phyloP scores from a whole-genome alignment of 2,113 vertebrate genomes.

The Lates calcarifer region DNA sequence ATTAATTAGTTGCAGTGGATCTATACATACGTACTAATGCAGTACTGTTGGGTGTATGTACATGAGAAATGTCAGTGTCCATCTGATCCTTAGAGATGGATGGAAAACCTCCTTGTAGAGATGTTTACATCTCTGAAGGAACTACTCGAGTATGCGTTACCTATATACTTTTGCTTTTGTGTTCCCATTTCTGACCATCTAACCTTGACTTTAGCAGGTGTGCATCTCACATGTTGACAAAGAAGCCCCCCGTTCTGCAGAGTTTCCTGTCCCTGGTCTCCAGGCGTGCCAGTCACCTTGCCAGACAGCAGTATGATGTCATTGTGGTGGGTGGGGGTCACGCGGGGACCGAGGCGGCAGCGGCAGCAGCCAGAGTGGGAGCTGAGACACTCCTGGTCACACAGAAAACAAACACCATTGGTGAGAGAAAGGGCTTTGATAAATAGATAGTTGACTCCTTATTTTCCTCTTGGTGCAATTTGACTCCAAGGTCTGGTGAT shows the following conservation, averaged over 20 bases:
- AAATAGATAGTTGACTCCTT: background rate
- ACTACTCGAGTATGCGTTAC: background rate
- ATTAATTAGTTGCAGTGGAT: background rate
- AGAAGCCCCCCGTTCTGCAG: constrained; percentile 56
- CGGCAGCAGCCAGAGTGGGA: constrained; percentile 90
- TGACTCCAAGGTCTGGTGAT: no score
- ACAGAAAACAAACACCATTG: constrained; percentile 90
- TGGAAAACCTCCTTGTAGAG: background rate
- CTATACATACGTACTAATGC: background rate
- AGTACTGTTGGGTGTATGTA: background rate
- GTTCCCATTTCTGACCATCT: constrained; percentile 5
- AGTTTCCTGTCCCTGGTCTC: constrained; percentile 34
- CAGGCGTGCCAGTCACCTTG: constrained; percentile 55
- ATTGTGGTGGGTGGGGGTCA: constrained; percentile 94
- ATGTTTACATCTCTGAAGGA: background rate
- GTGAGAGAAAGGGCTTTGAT: constrained; percentile 73
- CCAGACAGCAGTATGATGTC: constrained; percentile 86
- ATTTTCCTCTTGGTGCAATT: background rate
- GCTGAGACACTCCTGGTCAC: constrained; percentile 91
- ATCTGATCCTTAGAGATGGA: background rate
- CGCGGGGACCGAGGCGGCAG: constrained; percentile 92
- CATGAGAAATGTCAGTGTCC: background rate
- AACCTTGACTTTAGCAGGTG: constrained; percentile 33
- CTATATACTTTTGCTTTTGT: background rate
- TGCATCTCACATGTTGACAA: constrained; percentile 71